Evolutionary conservation across 2,888 invertebrate genomes (phyloP).

Genomic region (Cheilosia urbana): DNA sequence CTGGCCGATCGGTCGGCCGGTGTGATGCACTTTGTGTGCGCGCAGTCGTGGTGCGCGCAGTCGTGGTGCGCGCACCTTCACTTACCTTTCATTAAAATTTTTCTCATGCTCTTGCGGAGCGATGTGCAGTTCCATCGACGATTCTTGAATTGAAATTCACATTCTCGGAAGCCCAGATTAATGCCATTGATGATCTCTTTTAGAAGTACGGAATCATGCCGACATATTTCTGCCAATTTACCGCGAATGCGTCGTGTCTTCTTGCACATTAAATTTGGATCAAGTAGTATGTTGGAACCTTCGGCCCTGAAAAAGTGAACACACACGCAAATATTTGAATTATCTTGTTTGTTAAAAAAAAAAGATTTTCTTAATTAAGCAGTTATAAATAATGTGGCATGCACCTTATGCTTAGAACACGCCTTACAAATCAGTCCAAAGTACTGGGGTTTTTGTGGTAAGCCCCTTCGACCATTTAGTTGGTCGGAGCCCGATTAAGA

Average conservation of each 20-base stretch:
- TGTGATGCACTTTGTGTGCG: slow-evolving; percentile 20
- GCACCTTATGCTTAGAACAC: no score
- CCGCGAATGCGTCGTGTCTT: slow-evolving; percentile 91
- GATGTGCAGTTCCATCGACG: slow-evolving; percentile 96
- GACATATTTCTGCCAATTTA: slow-evolving; percentile 92
- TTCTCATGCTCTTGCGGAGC: slow-evolving; percentile 90
- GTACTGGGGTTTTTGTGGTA: no score
- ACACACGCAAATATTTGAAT: background rate
- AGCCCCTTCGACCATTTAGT: no score
- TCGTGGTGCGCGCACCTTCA: slow-evolving; percentile 61
- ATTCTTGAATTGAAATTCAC: slow-evolving; percentile 93
- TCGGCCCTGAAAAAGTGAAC: slow-evolving; percentile 86
- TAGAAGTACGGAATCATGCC: slow-evolving; percentile 91
- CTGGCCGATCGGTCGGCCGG: slow-evolving; percentile 10
- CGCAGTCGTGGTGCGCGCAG: slow-evolving; percentile 5
- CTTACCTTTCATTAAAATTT: slow-evolving; percentile 94
- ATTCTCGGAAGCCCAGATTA: slow-evolving; percentile 92
- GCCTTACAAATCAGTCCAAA: no score
- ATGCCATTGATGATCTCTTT: slow-evolving; percentile 94
- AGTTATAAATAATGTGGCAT: background rate
- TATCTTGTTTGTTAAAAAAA: background rate
- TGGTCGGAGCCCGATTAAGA: no score
- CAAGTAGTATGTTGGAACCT: slow-evolving; percentile 94
- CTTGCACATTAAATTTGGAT: slow-evolving; percentile 94
- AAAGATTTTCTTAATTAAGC: background rate